A percentile compares a stretch with the other conserved stretches of the same genome.
phyloP scores from a whole-genome alignment of 2,113 vertebrate species.

The Ia io region DNA sequence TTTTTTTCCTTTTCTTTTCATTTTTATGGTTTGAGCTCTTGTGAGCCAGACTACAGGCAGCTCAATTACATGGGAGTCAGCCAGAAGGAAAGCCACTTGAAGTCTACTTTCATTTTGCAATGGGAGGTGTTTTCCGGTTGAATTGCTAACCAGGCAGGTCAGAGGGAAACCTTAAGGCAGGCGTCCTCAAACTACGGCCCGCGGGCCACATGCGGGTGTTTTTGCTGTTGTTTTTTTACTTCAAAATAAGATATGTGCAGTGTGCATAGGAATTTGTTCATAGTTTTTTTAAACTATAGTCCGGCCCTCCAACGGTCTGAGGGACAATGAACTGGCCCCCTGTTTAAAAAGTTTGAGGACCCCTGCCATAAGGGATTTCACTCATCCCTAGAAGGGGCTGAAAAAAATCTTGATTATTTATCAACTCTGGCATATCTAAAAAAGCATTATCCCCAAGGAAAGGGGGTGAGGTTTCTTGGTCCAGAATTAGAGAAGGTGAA shows the following conservation, averaged over 20 bases:
- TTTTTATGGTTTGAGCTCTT: slow-evolving; percentile 64
- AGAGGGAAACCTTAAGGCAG: slow-evolving; percentile 26
- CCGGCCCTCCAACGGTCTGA: too few relatives aligned
- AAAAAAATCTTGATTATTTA: slow-evolving; percentile 27
- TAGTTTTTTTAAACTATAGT: too few relatives aligned
- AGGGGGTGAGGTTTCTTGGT: neutral
- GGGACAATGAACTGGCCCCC: too few relatives aligned
- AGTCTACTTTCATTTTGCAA: slow-evolving; percentile 54
- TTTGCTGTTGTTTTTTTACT: too few relatives aligned
- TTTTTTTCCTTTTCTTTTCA: neutral
- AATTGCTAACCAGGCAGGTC: slow-evolving; percentile 63
- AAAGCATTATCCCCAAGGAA: neutral
- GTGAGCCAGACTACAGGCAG: slow-evolving; percentile 68
- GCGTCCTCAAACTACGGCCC: too few relatives aligned
- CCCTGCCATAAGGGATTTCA: neutral
- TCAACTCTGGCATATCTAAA: neutral
- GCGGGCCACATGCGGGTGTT: too few relatives aligned
- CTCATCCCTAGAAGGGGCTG: slow-evolving; percentile 47
- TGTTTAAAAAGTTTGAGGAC: too few relatives aligned
- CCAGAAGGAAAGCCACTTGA: slow-evolving; percentile 56
- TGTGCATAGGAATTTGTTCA: too few relatives aligned
- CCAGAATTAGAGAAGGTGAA: neutral
- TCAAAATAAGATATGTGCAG: too few relatives aligned
- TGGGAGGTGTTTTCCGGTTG: slow-evolving; percentile 66
- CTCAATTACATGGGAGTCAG: slow-evolving; percentile 70